phyloP scores from a whole-genome alignment of 2,888 invertebrate genomes.

The Epicampocera succincta region DNA sequence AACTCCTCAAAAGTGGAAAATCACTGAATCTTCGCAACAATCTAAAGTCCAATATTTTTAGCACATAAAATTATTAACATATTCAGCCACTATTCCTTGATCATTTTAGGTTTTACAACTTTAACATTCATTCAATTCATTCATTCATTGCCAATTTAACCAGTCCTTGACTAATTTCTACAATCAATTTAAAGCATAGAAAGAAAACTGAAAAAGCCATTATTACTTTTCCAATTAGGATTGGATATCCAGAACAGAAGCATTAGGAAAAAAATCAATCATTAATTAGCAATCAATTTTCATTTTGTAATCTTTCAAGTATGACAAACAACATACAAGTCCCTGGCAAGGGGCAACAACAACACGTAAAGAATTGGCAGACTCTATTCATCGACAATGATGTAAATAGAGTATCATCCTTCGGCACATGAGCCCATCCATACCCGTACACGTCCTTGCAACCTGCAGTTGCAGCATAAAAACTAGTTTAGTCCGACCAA shows the following conservation, averaged over 20 bases:
- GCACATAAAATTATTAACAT: neutral
- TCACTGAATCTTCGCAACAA: no score
- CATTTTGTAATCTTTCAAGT: conserved; percentile 43
- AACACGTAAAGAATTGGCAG: conserved; percentile 8
- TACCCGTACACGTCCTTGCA: conserved; percentile 1
- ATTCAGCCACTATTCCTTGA: no score
- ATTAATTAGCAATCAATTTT: conserved; percentile 62
- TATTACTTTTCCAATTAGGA: conserved; percentile 43
- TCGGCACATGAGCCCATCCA: neutral
- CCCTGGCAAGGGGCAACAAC: neutral
- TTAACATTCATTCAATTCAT: no score
- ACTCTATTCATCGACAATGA: conserved; percentile 21
- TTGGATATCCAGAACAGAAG: conserved; percentile 30
- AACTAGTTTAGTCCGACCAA: conserved; percentile 57
- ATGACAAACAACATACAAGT: conserved; percentile 24
- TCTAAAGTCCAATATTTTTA: no score
- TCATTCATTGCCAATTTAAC: neutral
- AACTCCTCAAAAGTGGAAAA: no score
- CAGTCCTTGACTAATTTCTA: neutral
- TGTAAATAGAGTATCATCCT: conserved; percentile 15
- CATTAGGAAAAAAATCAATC: conserved; percentile 56
- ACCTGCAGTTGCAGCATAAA: conserved; percentile 31
- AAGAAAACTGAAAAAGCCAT: neutral
- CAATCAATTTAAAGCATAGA: conserved; percentile 20
- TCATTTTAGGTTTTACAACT: neutral